Evolutionary conservation across 2,888 invertebrate genomes (phyloP).

Genomic region (Metalampra italica): DNA sequence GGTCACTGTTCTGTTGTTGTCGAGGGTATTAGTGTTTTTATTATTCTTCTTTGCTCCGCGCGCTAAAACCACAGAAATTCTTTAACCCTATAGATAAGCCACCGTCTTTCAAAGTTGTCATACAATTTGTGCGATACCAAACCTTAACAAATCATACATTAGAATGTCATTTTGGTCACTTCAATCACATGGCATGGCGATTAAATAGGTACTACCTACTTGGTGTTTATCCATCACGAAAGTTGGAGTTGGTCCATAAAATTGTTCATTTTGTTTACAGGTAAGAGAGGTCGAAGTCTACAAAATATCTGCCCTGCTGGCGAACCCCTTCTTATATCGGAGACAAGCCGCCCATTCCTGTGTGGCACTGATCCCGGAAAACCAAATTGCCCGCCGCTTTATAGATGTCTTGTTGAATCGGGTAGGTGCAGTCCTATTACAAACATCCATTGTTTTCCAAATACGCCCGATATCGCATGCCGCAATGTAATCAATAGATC

Average conservation of each 20-base stretch:
- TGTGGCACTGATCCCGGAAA: conserved; percentile 90
- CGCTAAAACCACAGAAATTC: too few species aligned
- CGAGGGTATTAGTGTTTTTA: background rate
- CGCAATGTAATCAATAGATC: background rate
- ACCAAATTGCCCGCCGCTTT: conserved; percentile 90
- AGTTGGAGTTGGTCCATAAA: too few species aligned
- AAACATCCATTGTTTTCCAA: conserved; percentile 14
- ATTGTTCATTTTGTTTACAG: conserved; percentile 43
- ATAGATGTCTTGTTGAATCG: conserved; percentile 87
- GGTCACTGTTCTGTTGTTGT: too few species aligned
- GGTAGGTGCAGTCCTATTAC: conserved; percentile 47
- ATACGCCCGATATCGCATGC: conserved; percentile 6
- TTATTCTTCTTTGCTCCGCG: background rate
- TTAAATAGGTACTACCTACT: too few species aligned
- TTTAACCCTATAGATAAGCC: too few species aligned
- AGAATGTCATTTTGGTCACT: too few species aligned
- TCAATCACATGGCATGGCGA: too few species aligned
- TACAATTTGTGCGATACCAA: too few species aligned
- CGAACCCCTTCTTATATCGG: conserved; percentile 83
- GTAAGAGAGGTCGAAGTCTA: conserved; percentile 86
- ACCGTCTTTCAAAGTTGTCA: too few species aligned
- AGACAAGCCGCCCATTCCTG: conserved; percentile 87
- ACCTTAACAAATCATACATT: too few species aligned
- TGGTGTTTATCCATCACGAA: too few species aligned
- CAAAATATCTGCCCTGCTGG: conserved; percentile 89